Base-by-base conservation (phyloP, 2,113 vertebrate genomes). In the Sigmodon hispidus region DNA sequence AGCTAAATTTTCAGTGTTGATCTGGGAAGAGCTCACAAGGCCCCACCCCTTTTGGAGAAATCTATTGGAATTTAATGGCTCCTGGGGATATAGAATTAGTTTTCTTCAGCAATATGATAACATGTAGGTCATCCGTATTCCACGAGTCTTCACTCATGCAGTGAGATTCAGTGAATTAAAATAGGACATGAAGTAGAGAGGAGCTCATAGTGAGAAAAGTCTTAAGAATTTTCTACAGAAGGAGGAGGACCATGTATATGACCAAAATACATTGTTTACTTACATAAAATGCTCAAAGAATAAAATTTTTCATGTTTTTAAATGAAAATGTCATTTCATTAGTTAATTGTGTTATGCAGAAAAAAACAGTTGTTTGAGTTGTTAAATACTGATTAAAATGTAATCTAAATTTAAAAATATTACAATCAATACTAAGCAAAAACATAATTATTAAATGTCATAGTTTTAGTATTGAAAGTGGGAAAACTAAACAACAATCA, bases 361-460 rank as follows among this genome's bases (percentile, higher is more conserved):
- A 83, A 88, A 89, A 79, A 93, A 77, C 67, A 91, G 12, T 57
- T 65, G 61, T 19, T 92, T 45, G 70, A 34, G 86, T 79, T 92
- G 34, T 57, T 77, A 94, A 80, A 55, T 91, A 65, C 7, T 94
- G 3, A 76, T 48, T 55, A 63, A 85, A 93, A 89, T 5, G 24
- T 73, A 89, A 76, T 31, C 12, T 86, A 94, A 89, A 40, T 96
- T 40, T 4, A 93, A 76, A 61, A 59, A 55, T 70, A 10, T 86
- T 87, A 26, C n/a, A 87, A 63, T 48, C 36, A 34, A 16, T 92
- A 29, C 70, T 88, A 88, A 90, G 77, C n/a, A 94, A 45, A 29
- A 72, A 72, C 22, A 84, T 65, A 84, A 87, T 69, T 83, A 73
- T 83, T 93, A 77, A 93, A 86, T 76, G 52, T 90, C 7, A 17